Conservation (phyloP, 2,888 invertebrate species). For the Eupithecia centaureata region DNA sequence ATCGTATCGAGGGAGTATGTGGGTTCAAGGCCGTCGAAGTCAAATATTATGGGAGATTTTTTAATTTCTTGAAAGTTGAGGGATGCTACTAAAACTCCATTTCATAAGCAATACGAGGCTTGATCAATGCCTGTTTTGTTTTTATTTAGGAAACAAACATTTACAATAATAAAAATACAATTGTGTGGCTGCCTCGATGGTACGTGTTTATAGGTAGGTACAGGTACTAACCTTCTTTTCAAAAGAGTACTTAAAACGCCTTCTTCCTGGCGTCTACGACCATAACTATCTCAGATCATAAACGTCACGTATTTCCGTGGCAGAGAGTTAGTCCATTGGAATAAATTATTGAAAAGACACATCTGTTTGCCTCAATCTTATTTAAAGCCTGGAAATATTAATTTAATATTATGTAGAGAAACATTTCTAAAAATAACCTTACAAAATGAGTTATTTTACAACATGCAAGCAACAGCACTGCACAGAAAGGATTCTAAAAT, state of each 20-base stretch:
- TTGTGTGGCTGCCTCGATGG: too few species aligned
- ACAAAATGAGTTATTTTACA: neutral
- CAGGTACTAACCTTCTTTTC: neutral
- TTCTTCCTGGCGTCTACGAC: neutral
- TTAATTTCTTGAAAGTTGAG: too few species aligned
- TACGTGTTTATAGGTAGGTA: too few species aligned
- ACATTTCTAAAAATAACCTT: neutral
- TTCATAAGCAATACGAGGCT: too few species aligned
- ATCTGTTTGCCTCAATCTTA: neutral
- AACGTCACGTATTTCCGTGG: neutral
- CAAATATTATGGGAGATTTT: too few species aligned
- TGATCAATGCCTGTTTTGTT: too few species aligned
- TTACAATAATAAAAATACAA: too few species aligned
- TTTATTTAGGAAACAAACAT: too few species aligned
- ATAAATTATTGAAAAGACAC: neutral
- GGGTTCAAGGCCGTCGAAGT: too few species aligned
- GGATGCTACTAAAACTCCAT: too few species aligned
- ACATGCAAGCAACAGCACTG: neutral
- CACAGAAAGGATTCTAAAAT: slow-evolving; percentile 10
- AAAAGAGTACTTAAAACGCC: neutral
- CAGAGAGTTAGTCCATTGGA: neutral
- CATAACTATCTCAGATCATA: slow-evolving; percentile 2
- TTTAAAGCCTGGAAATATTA: neutral
- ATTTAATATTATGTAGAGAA: neutral
- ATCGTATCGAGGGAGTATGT: too few species aligned